These are phyloP conservation scores for Drosophila gunungcola DNA, from an alignment of 1,140 invertebrate species.

Conservation along the genomic window DNA sequence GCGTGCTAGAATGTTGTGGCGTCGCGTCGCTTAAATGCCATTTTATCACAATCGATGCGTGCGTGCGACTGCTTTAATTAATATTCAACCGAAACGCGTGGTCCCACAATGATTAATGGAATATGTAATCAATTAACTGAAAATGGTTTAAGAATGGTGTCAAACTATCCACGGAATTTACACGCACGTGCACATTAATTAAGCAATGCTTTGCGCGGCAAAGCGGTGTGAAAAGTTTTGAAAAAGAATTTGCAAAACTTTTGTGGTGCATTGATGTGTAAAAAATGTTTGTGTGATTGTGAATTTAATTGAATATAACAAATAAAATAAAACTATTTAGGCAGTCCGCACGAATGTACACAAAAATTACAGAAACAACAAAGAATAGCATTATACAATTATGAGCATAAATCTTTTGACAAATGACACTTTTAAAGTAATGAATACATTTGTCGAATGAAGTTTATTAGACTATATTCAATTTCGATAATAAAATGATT, in stretches of 20 bases:
- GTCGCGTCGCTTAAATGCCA: constrained; percentile 54
- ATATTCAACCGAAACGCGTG: constrained; percentile 21
- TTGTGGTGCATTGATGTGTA: not conserved
- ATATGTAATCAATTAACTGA: constrained; percentile 58
- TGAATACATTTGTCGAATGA: not conserved
- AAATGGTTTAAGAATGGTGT: constrained; percentile 34
- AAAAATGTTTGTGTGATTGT: constrained; percentile 3
- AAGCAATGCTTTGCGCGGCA: constrained; percentile 16
- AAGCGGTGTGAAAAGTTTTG: constrained; percentile 36
- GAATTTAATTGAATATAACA: constrained; percentile 25
- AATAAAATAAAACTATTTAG: constrained; percentile 1
- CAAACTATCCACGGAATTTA: constrained; percentile 41
- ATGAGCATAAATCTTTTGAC: not conserved
- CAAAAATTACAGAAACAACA: not conserved
- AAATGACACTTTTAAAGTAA: not conserved
- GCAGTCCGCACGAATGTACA: not conserved
- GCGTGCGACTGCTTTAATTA: constrained; percentile 66
- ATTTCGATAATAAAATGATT: not conserved
- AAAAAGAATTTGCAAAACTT: constrained; percentile 23
- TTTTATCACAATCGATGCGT: constrained; percentile 48
- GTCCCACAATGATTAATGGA: constrained; percentile 51
- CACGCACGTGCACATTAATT: constrained; percentile 35
- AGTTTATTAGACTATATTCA: not conserved
- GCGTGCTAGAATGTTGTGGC: constrained; percentile 22
- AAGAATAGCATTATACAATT: not conserved